Evolutionary conservation across 2,113 vertebrate species (phyloP).

Genomic region (Carlito syrichta): DNA sequence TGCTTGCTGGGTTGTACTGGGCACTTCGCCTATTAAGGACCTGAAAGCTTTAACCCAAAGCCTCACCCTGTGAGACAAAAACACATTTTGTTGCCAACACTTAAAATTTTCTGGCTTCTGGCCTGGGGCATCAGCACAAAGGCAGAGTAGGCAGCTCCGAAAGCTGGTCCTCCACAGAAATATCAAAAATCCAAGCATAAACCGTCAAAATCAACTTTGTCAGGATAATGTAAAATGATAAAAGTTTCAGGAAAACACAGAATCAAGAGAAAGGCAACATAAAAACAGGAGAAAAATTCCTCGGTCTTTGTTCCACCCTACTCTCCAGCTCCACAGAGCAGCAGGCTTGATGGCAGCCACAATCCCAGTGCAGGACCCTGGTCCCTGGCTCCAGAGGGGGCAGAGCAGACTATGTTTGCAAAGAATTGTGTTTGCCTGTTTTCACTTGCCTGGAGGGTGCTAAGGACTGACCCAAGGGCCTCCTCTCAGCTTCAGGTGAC

Average conservation of each 20-base stretch:
- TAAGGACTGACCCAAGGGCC: background rate
- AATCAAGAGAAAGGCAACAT: background rate
- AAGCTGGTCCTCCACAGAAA: background rate
- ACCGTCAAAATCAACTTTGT: background rate
- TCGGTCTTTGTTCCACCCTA: background rate
- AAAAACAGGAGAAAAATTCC: background rate
- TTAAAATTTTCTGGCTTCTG: conserved; percentile 16
- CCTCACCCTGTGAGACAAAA: background rate
- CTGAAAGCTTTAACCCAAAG: background rate
- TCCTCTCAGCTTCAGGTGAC: background rate
- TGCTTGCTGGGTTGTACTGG: background rate
- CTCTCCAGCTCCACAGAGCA: background rate
- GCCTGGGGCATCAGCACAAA: conserved; percentile 11
- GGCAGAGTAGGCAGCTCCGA: background rate
- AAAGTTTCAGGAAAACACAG: background rate
- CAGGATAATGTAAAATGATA: background rate
- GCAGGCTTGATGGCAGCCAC: background rate
- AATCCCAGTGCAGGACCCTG: background rate
- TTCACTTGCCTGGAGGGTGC: background rate
- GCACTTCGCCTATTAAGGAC: background rate
- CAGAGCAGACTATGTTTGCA: background rate
- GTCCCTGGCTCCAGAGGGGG: background rate
- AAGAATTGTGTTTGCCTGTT: background rate
- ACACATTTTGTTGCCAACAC: background rate
- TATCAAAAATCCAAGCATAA: background rate